phyloP scores from a whole-genome alignment of 2,113 vertebrate genomes.

The Epinephelus lanceolatus region DNA sequence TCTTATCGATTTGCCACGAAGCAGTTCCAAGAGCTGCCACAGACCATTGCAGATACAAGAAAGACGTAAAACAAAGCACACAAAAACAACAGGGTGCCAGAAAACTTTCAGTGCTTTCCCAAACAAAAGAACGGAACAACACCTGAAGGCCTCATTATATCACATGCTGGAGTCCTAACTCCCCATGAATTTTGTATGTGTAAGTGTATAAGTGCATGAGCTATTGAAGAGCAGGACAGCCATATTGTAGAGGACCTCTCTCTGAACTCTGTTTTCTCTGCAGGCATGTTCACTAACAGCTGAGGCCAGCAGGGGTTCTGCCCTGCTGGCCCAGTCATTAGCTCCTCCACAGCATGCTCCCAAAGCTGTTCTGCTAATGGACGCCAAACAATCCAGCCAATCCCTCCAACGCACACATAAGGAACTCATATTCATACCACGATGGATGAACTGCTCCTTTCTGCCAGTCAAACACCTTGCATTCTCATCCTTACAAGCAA shows the following conservation, averaged over 20 bases:
- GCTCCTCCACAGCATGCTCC: constrained; percentile 64
- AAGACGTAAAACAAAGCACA: constrained; percentile 28
- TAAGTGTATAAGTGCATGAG: constrained; percentile 15
- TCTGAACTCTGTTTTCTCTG: constrained; percentile 65
- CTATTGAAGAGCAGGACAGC: constrained; percentile 29
- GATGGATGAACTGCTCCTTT: constrained; percentile 17
- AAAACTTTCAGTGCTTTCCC: constrained; percentile 9
- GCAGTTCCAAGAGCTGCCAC: constrained; percentile 1
- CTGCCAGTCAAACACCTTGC: constrained; percentile 5
- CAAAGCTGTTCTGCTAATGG: constrained; percentile 66
- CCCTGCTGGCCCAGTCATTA: constrained; percentile 63
- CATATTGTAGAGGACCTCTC: constrained; percentile 57
- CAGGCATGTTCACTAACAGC: constrained; percentile 66
- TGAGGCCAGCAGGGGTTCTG: constrained; percentile 53
- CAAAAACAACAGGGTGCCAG: constrained; percentile 14
- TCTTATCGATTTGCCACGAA: constrained; percentile 8
- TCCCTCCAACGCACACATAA: constrained; percentile 32
- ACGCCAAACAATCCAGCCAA: constrained; percentile 58
- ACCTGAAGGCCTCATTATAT: constrained; percentile 50
- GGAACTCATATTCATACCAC: constrained; percentile 32
- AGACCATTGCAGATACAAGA: constrained; percentile 16
- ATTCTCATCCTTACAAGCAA: constrained; percentile 30
- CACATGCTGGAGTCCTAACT: constrained; percentile 28
- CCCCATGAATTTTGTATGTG: constrained; percentile 24
- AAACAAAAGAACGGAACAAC: constrained; percentile 7